Evolutionary conservation across 2,113 vertebrate genomes (phyloP).

Genomic region (Mandrillus leucophaeus): DNA sequence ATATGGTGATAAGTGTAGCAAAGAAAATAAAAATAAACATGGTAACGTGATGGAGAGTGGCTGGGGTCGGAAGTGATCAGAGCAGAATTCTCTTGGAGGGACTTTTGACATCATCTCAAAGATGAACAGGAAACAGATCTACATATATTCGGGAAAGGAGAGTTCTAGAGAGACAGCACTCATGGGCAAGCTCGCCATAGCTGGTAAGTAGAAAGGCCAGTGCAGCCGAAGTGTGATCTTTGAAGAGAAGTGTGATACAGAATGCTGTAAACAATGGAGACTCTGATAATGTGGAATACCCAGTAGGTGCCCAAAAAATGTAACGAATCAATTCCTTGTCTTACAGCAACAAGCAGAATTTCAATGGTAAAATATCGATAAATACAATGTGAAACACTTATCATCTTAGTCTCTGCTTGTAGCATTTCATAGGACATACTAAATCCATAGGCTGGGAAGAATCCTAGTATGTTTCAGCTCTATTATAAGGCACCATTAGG

Average conservation of each 20-base stretch:
- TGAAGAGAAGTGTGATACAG: not conserved
- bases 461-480: conserved; percentile 1
- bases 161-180: not conserved
- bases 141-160: fast-evolving
- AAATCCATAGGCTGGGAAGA: conserved; percentile 26
- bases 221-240: fast-evolving
- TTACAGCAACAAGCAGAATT: not conserved
- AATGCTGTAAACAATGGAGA: not conserved
- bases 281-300: not conserved
- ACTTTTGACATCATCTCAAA: not conserved
- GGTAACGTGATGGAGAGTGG: not conserved
- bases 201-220: not conserved
- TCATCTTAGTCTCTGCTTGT: not conserved
- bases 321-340: not conserved
- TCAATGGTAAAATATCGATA: not conserved
- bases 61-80: fast-evolving
- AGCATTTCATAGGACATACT: not conserved
- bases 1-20: not conserved
- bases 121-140: not conserved
- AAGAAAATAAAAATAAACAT: not conserved
- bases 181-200: not conserved
- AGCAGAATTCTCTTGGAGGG: not conserved
- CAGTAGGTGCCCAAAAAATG: not conserved
- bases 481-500: conserved; percentile 64
- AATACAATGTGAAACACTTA: not conserved